Base-by-base conservation (phyloP, 2,888 invertebrate genomes). In the Rhingia rostrata region DNA sequence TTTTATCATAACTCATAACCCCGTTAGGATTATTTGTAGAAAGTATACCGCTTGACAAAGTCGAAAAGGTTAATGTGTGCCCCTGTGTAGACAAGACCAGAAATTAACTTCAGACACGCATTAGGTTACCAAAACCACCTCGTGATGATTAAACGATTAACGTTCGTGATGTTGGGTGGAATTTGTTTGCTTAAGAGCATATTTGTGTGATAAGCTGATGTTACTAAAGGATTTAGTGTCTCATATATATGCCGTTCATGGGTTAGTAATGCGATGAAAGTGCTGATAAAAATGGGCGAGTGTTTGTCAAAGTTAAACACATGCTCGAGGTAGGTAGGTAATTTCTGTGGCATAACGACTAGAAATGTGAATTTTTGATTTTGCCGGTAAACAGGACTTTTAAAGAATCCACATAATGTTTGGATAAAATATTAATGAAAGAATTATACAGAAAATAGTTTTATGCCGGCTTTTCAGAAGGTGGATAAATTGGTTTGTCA, bases 91-190 rank as follows among this genome's bases (percentile, higher is more conserved):
- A 56, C 67, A 67, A 33, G 35, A 35, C 45, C 22, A 47, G 32
- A 39, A 58, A 69, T 69, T 69, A 56, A 69, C 69, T 47, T 39
- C 39, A 43, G 47, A 32, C 69, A 69, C 69, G 69, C 69, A 69
- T 47, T 32, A 12, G 43, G 47, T 12, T 37, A 35, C n/a, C 33
- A 45, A n/a, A 49, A 10, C 30, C 30, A 14, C 58, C 37, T 49
- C n/a, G 6, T 14, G 58, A 69, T 69, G 69, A 69, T 69, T 58
- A 69, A 69, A 58, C 69, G 69, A 58, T 69, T 58, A 47, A 58
- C 35, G 69, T 69, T 69, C 69, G 58, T 69, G 69, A 58, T 69
- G 58, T 39, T 22, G 22, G 22, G 58, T 39, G 47, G 10, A 14
- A 58, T 47, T 58, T 58, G 56, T 39, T 49, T 39, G 39, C 39